These are phyloP conservation scores for Penelope pileata DNA, from an alignment of 2,113 vertebrate species.

Conservation along the genomic window DNA sequence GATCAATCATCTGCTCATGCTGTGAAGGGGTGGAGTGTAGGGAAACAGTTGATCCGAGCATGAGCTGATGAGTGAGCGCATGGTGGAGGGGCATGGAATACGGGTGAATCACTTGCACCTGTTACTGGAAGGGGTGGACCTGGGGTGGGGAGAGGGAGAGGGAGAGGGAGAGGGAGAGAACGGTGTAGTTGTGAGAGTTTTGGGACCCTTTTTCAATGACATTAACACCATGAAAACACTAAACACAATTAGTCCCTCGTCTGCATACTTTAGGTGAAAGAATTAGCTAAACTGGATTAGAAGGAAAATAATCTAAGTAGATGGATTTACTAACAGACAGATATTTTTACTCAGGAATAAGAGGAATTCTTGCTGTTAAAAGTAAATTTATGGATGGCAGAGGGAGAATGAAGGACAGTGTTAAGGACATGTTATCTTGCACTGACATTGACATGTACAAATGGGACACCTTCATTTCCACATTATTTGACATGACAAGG, in stretches of 20 bases:
- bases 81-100: too few species aligned
- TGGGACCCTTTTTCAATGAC: too few species aligned
- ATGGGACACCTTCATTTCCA: background rate
- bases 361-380: background rate
- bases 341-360: too few species aligned
- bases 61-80: too few species aligned
- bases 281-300: slow-evolving; percentile 1
- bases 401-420: background rate
- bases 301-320: slow-evolving; percentile 16
- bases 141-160: too few species aligned
- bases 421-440: background rate
- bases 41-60: too few species aligned
- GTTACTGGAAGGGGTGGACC: too few species aligned
- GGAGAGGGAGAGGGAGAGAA: too few species aligned
- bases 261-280: background rate
- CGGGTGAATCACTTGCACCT: too few species aligned
- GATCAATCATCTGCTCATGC: too few species aligned
- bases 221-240: background rate
- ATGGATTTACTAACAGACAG: background rate
- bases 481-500: background rate
- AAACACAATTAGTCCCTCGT: background rate
- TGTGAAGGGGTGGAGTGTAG: too few species aligned
- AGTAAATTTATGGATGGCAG: background rate
- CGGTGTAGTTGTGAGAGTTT: too few species aligned
- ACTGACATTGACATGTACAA: background rate